Evolutionary conservation across 53 echinoderm and acorn worm genomes (phyloP), one percentile per base, ranked within the genome.

Genomic region (Echinometra lucunter): DNA sequence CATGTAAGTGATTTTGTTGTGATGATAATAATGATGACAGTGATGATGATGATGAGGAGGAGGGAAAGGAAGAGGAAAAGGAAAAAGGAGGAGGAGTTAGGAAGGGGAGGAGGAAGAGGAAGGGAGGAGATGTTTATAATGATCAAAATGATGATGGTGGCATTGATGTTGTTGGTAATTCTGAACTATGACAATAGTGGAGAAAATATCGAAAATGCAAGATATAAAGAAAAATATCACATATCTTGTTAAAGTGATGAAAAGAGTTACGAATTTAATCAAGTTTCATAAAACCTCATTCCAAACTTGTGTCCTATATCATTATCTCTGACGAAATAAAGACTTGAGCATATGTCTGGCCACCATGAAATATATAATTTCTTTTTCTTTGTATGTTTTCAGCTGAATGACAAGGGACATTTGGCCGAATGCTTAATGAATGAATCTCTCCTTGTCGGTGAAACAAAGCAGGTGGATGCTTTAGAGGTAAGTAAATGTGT

Each of bases 371-470:
- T n/a, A n/a, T n/a, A 35, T 37, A 15, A 75, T 89, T 23, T 10
- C 45, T 60, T 37, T 91, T 66, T 63, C 63, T 21, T 18, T 69
- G 38, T n/a, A n/a, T n/a, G n/a, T n/a, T n/a, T n/a, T n/a, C 80
- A 98, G 98, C 91, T 98, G 70, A 97, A 95, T 45, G 96, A 97
- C 66, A 96, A 97, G 89, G 96, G 95, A 6, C 95, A 98, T 90
- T 55, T 96, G 53, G 95, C 96, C 2, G 97, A 97, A 82, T 98
- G 98, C 69, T 27, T 98, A 10, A 98, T 98, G 98, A 97, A 96
- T 78, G 98, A 98, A 91, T 97, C 95, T 25, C 91, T 98, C 49
- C 88, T 98, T 35, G 87, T 94, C 17, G 95, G 95, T 75, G 98
- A 98, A 74, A 53, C 89, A 30, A 85, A 96, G 57, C 96, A 95